Evolutionary conservation across 1,140 invertebrate genomes (phyloP).

Genomic region (Drosophila mojavensis): DNA sequence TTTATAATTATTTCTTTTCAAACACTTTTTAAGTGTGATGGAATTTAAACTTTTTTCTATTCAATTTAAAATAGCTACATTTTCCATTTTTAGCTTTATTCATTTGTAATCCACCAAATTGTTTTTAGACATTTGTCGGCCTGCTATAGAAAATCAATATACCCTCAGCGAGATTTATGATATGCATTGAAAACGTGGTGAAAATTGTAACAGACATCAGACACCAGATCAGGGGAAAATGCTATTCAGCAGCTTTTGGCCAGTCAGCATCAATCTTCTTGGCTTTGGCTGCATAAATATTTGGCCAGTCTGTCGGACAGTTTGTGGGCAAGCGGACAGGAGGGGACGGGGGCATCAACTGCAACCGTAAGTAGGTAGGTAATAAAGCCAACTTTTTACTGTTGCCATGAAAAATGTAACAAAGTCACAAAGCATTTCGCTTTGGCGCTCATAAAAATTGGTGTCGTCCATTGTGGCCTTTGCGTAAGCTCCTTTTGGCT

Average conservation of each 20-base stretch:
- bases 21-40: too few species aligned
- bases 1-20: too few species aligned
- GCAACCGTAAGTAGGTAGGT: conserved; percentile 70
- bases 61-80: too few species aligned
- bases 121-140: neutral
- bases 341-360: conserved; percentile 8
- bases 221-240: conserved; percentile 58
- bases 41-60: too few species aligned
- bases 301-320: conserved; percentile 53
- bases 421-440: conserved; percentile 79
- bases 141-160: conserved; percentile 7
- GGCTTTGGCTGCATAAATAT: conserved; percentile 71
- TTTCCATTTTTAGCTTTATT: too few species aligned
- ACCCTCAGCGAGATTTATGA: conserved; percentile 6
- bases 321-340: neutral
- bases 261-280: conserved; percentile 74
- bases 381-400: conserved; percentile 78
- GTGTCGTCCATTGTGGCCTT: conserved; percentile 44
- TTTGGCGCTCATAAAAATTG: conserved; percentile 66
- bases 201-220: conserved; percentile 32
- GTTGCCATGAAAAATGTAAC: conserved; percentile 78
- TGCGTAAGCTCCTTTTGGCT: conserved; percentile 25
- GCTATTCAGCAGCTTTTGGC: conserved; percentile 58
- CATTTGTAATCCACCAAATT: neutral
- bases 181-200: conserved; percentile 8